Percentiles rank a stretch among this genome's conserved stretches.
phyloP scores from a whole-genome alignment of 2,113 vertebrate genomes.

The Psittacula cyanocephala region DNA sequence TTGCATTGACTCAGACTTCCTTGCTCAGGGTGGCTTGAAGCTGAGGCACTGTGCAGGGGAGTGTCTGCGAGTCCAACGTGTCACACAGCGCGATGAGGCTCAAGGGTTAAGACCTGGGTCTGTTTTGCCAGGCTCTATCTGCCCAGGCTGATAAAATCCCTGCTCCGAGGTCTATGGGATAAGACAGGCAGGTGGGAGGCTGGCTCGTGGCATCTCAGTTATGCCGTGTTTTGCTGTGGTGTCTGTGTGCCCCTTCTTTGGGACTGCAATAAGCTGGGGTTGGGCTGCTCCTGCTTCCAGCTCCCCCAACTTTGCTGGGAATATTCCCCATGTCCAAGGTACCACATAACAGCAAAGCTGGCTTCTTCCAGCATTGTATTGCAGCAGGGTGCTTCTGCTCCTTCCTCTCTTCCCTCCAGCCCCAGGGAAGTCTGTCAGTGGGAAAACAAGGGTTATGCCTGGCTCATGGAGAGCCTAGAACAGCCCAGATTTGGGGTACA shows the following conservation, averaged over 20 bases:
- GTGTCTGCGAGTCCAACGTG: neutral
- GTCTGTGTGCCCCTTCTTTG: neutral
- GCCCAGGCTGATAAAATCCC: neutral
- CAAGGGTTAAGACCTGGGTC: neutral
- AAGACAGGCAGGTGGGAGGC: neutral
- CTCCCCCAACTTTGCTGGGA: neutral
- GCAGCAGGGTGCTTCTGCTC: neutral
- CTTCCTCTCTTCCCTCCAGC: neutral
- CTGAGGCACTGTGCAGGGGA: neutral
- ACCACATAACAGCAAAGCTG: neutral
- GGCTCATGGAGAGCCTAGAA: neutral
- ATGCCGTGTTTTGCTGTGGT: accelerated
- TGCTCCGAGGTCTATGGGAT: neutral
- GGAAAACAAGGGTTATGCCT: neutral
- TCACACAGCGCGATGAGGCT: neutral
- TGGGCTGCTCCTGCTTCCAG: neutral
- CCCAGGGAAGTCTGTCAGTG: neutral
- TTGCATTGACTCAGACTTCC: constrained; percentile 7
- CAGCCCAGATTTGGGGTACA: neutral
- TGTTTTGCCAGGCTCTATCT: neutral
- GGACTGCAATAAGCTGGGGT: neutral
- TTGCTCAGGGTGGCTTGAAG: accelerated
- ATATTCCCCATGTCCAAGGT: neutral
- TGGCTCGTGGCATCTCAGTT: neutral
- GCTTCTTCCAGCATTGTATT: neutral